These are phyloP conservation scores for Cairina moschata DNA, from an alignment of 2,113 vertebrate genomes.

Conservation along the genomic window DNA sequence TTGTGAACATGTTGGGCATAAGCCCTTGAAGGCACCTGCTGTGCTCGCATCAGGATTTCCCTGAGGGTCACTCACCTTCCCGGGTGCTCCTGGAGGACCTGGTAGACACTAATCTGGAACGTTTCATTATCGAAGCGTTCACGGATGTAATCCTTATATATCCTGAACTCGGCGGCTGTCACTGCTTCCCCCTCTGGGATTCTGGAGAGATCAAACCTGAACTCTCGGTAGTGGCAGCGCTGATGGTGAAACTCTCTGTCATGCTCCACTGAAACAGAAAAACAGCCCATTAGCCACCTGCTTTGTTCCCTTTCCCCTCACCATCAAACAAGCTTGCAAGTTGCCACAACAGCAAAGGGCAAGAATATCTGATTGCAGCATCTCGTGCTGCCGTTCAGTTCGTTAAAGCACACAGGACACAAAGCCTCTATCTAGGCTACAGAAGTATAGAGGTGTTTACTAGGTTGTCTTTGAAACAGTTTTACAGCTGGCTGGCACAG, in stretches of 20 bases:
- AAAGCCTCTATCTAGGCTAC: not conserved
- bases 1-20: fast-evolving
- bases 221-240: slow-evolving; percentile 86
- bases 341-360: slow-evolving; percentile 39
- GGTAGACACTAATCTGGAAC: slow-evolving; percentile 90
- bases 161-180: slow-evolving; percentile 92
- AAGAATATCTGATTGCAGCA: slow-evolving; percentile 53
- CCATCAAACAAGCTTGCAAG: not conserved
- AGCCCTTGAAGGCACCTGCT: not conserved
- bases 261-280: slow-evolving; percentile 82
- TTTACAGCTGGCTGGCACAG: slow-evolving; percentile 10
- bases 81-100: slow-evolving; percentile 86
- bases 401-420: not conserved
- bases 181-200: slow-evolving; percentile 93
- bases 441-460: slow-evolving; percentile 8
- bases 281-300: slow-evolving; percentile 57
- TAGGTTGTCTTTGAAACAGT: slow-evolving; percentile 7
- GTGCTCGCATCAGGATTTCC: fast-evolving
- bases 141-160: slow-evolving; percentile 90
- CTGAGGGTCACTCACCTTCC: slow-evolving; percentile 79
- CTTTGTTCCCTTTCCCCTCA: slow-evolving; percentile 40
- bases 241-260: slow-evolving; percentile 86
- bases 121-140: slow-evolving; percentile 89
- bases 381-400: not conserved
- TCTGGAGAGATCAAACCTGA: slow-evolving; percentile 92